phyloP scores from a whole-genome alignment of 2,113 vertebrate species.

The Ailuropoda melanoleuca region DNA sequence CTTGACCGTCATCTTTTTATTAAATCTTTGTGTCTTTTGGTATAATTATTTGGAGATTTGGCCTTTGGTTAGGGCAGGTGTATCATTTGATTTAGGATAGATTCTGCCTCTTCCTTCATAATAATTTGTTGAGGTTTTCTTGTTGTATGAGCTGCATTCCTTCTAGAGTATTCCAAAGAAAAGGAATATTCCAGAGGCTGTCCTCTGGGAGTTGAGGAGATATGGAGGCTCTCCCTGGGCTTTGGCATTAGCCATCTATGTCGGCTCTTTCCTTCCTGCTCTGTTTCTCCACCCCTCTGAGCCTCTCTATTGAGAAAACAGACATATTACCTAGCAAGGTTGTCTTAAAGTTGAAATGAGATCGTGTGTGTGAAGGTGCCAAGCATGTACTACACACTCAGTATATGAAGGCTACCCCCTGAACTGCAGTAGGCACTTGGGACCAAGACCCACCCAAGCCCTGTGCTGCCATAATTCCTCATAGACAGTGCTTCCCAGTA shows the following conservation, averaged over 20 bases:
- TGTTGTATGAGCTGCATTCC: not conserved
- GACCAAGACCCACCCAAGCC: not conserved
- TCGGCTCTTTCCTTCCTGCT: not conserved
- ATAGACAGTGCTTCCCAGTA: accelerated
- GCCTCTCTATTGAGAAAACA: not conserved
- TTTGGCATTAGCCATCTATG: not conserved
- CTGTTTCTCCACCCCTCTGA: not conserved
- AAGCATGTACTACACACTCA: not conserved
- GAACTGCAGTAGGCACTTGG: not conserved
- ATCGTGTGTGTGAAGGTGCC: not conserved
- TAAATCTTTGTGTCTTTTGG: slow-evolving; percentile 30
- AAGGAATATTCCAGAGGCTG: not conserved
- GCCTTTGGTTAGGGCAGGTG: not conserved
- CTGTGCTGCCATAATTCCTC: not conserved
- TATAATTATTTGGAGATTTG: slow-evolving; percentile 44
- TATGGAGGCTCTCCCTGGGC: not conserved
- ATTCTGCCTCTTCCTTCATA: not conserved
- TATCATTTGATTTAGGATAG: not conserved
- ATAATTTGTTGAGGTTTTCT: not conserved
- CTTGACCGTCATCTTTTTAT: not conserved
- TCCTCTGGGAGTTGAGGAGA: not conserved
- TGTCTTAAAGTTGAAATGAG: not conserved
- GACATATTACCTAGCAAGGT: not conserved
- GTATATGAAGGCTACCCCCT: not conserved
- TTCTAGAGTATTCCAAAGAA: slow-evolving; percentile 33